These are phyloP conservation scores for Alosa alosa DNA, from an alignment of 2,113 vertebrate genomes.

Conservation along the genomic window DNA sequence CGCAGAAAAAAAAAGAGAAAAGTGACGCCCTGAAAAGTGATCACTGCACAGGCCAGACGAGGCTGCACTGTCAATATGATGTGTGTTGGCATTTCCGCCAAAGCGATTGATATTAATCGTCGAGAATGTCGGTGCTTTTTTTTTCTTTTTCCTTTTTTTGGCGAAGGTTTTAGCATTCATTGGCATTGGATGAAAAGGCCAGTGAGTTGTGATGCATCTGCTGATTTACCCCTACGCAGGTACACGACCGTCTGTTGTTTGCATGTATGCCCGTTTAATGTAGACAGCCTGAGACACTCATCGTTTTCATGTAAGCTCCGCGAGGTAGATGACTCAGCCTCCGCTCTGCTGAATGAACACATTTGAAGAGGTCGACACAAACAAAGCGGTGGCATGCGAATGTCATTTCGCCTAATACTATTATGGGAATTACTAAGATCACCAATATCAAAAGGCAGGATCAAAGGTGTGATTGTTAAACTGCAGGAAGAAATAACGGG, in stretches of 20 bases:
- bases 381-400: neutral
- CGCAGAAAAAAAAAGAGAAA: slow-evolving; percentile 50
- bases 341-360: neutral
- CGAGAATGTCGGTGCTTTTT: neutral
- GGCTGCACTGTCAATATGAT: slow-evolving; percentile 4
- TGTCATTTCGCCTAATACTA: neutral
- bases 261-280: neutral
- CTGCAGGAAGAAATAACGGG: neutral
- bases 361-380: neutral
- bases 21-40: slow-evolving; percentile 42
- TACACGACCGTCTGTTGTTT: neutral
- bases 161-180: slow-evolving; percentile 8
- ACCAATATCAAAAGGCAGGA: neutral
- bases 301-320: neutral
- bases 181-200: slow-evolving; percentile 7
- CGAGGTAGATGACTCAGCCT: neutral
- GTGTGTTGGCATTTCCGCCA: slow-evolving; percentile 15
- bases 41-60: neutral
- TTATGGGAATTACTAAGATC: neutral
- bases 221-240: neutral
- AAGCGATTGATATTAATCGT: slow-evolving; percentile 15
- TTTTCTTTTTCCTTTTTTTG: neutral
- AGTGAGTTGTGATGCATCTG: slow-evolving; percentile 12
- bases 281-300: neutral
- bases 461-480: slow-evolving; percentile 10